Conservation (phyloP, 1,140 invertebrate species). For the Rhysida immarginata region DNA sequence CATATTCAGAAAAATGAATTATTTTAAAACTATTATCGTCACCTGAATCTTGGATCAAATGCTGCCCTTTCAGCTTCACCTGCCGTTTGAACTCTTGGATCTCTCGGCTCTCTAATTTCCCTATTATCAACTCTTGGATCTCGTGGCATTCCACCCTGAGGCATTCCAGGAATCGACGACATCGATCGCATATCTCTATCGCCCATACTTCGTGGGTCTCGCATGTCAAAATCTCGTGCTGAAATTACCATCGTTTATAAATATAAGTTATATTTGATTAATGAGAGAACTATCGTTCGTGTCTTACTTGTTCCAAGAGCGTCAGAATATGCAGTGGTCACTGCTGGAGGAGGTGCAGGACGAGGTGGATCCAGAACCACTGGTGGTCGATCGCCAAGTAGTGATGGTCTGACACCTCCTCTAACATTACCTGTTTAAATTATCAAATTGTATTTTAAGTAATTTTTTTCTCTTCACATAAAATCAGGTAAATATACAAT, state of each 20-base stretch:
- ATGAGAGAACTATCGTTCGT: too few relatives aligned
- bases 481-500: too few relatives aligned
- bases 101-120: constrained; percentile 9
- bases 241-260: too few relatives aligned
- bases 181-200: constrained; percentile 13
- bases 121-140: constrained; percentile 13
- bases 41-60: constrained; percentile 13
- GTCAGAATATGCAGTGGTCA: too few relatives aligned
- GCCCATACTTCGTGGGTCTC: constrained; percentile 14
- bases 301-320: too few relatives aligned
- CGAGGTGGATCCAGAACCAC: constrained; percentile 16
- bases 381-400: constrained; percentile 11
- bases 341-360: too few relatives aligned
- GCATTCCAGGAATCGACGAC: too few relatives aligned
- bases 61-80: constrained; percentile 1
- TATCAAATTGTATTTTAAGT: too few relatives aligned
- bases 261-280: neutral
- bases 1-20: too few relatives aligned
- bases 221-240: constrained; percentile 14
- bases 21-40: neutral
- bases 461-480: too few relatives aligned
- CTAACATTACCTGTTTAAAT: too few relatives aligned
- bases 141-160: constrained; percentile 8
- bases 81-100: constrained; percentile 1
- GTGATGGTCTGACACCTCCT: too few relatives aligned